Conservation (phyloP, 1,140 invertebrate genomes). For the Adelges cooleyi region DNA sequence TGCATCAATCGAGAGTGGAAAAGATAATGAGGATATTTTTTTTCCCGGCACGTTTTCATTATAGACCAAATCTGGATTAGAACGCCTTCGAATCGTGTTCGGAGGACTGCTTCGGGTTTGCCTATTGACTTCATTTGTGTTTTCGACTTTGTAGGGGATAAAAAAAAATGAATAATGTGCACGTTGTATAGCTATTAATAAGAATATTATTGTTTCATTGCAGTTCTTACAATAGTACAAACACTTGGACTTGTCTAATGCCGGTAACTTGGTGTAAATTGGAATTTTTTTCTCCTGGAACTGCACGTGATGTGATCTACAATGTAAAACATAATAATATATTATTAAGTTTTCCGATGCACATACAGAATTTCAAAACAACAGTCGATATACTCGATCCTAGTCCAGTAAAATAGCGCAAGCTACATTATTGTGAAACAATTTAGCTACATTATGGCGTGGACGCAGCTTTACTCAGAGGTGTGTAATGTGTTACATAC, state of each 20-base stretch:
- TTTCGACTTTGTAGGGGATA: neutral
- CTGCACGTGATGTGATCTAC: neutral
- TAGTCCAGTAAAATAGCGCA: too few relatives aligned
- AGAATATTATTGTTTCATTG: neutral
- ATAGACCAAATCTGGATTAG: conserved; percentile 11
- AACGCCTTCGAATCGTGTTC: neutral
- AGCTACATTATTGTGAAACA: too few relatives aligned
- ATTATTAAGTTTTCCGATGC: neutral
- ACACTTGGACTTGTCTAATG: neutral
- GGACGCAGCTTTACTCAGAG: too few relatives aligned
- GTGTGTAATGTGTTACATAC: too few relatives aligned
- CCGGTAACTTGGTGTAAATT: neutral
- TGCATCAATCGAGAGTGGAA: conserved; percentile 21
- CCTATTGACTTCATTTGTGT: neutral
- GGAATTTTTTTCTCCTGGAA: conserved; percentile 1
- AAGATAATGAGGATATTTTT: conserved; percentile 24
- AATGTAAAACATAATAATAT: too few relatives aligned
- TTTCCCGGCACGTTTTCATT: neutral
- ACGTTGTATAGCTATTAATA: neutral
- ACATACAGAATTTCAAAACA: neutral
- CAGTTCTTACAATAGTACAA: neutral
- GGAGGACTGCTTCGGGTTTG: neutral
- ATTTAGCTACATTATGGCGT: too few relatives aligned
- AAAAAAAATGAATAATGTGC: neutral
- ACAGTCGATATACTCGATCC: too few relatives aligned